A percentile compares a stretch with the other conserved stretches of the same genome.
Evolutionary conservation across 92 coral and sea anemone species (phyloP).

Genomic region (Pocillopora meandrina): DNA sequence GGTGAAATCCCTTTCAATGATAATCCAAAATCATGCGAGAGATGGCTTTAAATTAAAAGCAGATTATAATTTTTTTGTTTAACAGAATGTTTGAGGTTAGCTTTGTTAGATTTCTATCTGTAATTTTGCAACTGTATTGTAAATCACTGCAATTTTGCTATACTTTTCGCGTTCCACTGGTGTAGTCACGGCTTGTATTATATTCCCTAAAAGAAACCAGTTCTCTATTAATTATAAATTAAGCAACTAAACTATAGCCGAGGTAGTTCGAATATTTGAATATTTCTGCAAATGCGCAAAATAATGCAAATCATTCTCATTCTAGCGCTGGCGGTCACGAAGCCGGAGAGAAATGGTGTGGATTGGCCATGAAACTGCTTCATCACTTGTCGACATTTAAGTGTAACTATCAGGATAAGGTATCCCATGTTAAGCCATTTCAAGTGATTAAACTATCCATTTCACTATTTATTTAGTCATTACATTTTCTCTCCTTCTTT

Average conservation of each 20-base stretch:
- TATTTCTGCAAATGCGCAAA: no score
- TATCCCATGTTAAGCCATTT: neutral
- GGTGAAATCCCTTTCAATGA: no score
- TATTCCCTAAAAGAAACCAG: no score
- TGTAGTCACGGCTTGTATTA: no score
- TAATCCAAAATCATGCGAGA: no score
- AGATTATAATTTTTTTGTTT: neutral
- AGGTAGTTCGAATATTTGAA: no score
- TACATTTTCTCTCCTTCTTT: neutral
- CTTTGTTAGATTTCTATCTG: neutral
- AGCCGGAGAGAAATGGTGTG: constrained; percentile 99
- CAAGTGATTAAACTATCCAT: neutral
- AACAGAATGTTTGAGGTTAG: neutral
- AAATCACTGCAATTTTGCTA: no score
- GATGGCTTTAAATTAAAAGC: neutral
- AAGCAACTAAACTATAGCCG: no score
- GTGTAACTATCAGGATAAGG: constrained; percentile 92
- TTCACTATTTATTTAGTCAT: neutral
- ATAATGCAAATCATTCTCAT: neutral
- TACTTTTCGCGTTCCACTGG: no score
- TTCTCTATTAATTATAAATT: no score
- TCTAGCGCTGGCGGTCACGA: constrained; percentile 72
- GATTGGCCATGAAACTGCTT: constrained; percentile 88
- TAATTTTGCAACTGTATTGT: neutral
- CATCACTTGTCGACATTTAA: constrained; percentile 82